Percentiles rank a stretch among this genome's conserved stretches.
These are phyloP conservation scores for Arbacia lixula DNA, from an alignment of 53 echinoderm and acorn worm genomes.

Conservation along the genomic window DNA sequence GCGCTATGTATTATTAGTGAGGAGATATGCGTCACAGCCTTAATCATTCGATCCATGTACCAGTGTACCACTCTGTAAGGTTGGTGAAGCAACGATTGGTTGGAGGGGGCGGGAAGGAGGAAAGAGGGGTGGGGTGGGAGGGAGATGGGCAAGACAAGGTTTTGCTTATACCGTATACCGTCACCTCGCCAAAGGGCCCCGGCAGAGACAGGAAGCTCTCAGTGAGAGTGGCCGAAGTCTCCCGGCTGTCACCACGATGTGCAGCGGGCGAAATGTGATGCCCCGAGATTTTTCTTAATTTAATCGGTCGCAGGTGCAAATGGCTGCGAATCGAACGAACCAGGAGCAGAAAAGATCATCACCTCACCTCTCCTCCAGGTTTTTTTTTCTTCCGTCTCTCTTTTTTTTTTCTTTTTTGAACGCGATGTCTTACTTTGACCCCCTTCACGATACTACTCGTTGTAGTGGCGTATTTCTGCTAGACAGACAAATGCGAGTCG, in stretches of 20 bases:
- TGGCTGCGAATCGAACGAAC: slow-evolving; percentile 23
- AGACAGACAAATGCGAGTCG: too few relatives aligned
- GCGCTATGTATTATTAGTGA: too few relatives aligned
- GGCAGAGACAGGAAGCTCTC: background rate
- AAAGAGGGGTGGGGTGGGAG: background rate
- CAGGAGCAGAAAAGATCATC: background rate
- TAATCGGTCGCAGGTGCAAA: slow-evolving; percentile 51
- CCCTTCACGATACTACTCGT: too few relatives aligned
- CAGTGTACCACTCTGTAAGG: too few relatives aligned
- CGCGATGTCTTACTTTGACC: too few relatives aligned
- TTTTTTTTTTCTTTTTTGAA: too few relatives aligned
- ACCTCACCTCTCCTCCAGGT: background rate
- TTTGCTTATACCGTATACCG: too few relatives aligned
- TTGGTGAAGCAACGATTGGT: too few relatives aligned
- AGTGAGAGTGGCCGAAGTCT: background rate
- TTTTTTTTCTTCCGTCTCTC: background rate
- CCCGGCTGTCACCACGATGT: slow-evolving; percentile 18
- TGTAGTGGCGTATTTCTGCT: too few relatives aligned
- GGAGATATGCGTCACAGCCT: too few relatives aligned
- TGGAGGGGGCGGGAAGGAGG: background rate
- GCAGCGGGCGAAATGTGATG: slow-evolving; percentile 32
- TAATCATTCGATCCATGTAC: too few relatives aligned
- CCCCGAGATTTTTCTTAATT: slow-evolving; percentile 40
- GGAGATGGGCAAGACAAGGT: background rate
- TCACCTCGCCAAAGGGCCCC: background rate